Conservation (phyloP, 2,113 vertebrate genomes). For the Hydrochoerus hydrochaeris region DNA sequence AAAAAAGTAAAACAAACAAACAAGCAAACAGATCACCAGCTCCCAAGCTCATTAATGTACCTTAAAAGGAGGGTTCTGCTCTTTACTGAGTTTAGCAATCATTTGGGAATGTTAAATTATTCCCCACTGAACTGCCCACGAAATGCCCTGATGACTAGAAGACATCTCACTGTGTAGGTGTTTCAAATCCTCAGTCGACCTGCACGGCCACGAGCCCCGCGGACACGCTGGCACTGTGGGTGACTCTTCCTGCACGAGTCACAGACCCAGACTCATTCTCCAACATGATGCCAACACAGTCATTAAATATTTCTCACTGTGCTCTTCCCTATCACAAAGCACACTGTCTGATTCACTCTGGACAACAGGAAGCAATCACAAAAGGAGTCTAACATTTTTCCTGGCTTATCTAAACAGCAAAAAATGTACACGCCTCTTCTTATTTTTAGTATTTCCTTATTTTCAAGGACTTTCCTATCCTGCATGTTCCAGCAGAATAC, state of each 20-base stretch:
- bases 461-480: background rate
- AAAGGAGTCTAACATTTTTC: background rate
- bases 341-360: background rate
- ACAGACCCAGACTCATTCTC: background rate
- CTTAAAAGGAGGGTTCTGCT: background rate
- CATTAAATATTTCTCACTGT: background rate
- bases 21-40: background rate
- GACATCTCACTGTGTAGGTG: background rate
- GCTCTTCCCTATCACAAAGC: background rate
- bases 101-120: background rate
- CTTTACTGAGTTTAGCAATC: background rate
- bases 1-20: background rate
- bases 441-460: background rate
- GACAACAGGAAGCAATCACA: background rate
- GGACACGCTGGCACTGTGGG: background rate
- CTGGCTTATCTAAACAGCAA: background rate
- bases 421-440: background rate
- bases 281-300: background rate
- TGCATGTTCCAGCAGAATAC: background rate
- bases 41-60: background rate
- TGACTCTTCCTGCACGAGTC: background rate
- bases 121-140: too few species aligned
- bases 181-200: background rate
- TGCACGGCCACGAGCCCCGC: too few species aligned
- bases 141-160: too few species aligned